Base-by-base conservation (phyloP, 2,797 vertebrate genomes). In the Dallia pectoralis region DNA sequence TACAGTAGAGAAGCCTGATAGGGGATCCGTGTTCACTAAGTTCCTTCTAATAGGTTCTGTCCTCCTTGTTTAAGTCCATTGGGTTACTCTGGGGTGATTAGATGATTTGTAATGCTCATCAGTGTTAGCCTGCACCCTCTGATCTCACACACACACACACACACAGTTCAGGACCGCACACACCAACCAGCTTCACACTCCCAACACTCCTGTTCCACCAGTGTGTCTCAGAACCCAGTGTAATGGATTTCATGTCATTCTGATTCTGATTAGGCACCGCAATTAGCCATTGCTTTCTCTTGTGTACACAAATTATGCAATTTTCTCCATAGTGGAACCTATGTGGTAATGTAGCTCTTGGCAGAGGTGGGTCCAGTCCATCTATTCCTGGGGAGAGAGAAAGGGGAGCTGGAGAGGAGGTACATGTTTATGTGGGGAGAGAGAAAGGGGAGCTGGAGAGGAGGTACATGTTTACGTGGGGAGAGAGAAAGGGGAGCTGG, bases 301-400 rank as follows among this genome's bases (percentile, higher is more conserved):
- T 85, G 61, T 76, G 62, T 71, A 86, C 75, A 90, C 85, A 89
- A 87, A 85, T 84, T 84, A 84, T 81, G 74, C 77, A 74, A 79
- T 80, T 81, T 81, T 75, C 79, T 74, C 51, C 69, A 63, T 63
- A 77, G 84, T 81, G 77, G 79, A 87, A 81, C 83, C 70, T 77
- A 75, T 87, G 74, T 8, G 33, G 84, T 91, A 91, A 85, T 91
- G 93, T 95, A 95, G 91, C 84, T 92, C 83, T 95, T 96, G 94
- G 95, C 93, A 90, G 80, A 79, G 83, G 67, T 78, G 9, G 22
- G 53, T 19, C 25, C n/a, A 27, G 7, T 59, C 73, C 70, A 78
- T 79, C 61, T 65, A 19, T 69, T 69, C 70, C 73, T 53, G 74
- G 47, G 71, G 77, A 74, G 82, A 80, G 53, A 4, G 53, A 75